Conservation (phyloP, 2,797 vertebrate genomes). For the Cynopterus sphinx region DNA sequence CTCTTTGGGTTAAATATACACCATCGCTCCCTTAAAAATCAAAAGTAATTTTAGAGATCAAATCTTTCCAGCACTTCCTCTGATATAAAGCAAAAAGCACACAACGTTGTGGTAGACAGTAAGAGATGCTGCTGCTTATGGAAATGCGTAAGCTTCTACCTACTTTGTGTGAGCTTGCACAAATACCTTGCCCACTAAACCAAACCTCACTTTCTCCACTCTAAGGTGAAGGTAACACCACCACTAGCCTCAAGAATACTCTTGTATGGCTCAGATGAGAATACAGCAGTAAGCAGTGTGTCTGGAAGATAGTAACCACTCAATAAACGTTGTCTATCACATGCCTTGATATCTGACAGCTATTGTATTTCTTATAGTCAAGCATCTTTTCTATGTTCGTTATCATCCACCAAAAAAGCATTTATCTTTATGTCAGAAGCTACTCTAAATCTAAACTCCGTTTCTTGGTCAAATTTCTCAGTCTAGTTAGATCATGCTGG, state of each 20-base stretch:
- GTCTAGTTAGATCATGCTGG: not conserved
- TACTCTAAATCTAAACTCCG: not conserved
- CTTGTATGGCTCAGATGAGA: not conserved
- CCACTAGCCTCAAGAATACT: not conserved
- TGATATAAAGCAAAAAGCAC: not conserved
- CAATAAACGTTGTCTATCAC: not conserved
- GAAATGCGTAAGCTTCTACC: not conserved
- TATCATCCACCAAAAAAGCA: not conserved
- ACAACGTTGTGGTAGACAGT: not conserved
- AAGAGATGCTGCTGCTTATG: not conserved
- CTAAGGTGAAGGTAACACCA: not conserved
- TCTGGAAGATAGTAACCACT: not conserved
- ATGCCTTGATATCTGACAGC: not conserved
- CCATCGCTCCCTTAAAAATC: conserved; percentile 25
- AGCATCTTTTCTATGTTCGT: not conserved
- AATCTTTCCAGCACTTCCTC: not conserved
- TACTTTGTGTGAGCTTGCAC: not conserved
- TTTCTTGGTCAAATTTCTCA: not conserved
- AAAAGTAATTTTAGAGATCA: not conserved
- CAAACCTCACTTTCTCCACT: not conserved
- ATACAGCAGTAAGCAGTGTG: not conserved
- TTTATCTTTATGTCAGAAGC: conserved; percentile 12
- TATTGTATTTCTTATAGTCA: not conserved
- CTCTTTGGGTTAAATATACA: not conserved
- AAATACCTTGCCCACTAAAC: not conserved